Percentiles rank a stretch among this genome's conserved stretches.
These are phyloP conservation scores for Euclidia mi DNA, from an alignment of 2,888 invertebrate species.

Conservation along the genomic window DNA sequence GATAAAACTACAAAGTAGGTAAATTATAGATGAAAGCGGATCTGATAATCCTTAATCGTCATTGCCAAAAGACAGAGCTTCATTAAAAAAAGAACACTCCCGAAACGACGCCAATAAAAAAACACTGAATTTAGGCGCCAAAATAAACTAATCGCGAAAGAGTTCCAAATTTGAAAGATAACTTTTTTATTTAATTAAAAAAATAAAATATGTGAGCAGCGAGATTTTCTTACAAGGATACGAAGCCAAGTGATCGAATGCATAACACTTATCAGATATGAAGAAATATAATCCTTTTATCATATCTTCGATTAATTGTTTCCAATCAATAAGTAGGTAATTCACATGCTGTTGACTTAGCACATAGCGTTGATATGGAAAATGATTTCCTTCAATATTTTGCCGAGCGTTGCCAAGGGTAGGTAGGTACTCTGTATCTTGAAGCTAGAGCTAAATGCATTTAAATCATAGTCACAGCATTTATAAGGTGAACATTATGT, in stretches of 20 bases:
- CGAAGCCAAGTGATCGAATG: slow-evolving; percentile 73
- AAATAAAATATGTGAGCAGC: slow-evolving; percentile 37
- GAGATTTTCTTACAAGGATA: slow-evolving; percentile 70
- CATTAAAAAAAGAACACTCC: slow-evolving; percentile 8
- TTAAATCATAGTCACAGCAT: no score
- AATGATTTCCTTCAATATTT: slow-evolving; percentile 10
- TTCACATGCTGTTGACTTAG: slow-evolving; percentile 38
- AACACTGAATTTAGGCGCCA: slow-evolving; percentile 13
- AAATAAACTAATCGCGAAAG: background rate
- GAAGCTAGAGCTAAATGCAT: no score
- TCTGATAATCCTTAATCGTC: no score
- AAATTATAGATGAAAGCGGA: no score
- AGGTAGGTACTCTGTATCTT: no score
- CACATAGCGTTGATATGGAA: slow-evolving; percentile 34
- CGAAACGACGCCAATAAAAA: slow-evolving; percentile 9
- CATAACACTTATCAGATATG: slow-evolving; percentile 72
- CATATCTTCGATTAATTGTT: slow-evolving; percentile 77
- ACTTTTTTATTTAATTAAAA: slow-evolving; percentile 13
- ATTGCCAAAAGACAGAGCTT: slow-evolving; percentile 13
- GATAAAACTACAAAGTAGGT: no score
- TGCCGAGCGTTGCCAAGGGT: no score
- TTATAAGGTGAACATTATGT: no score
- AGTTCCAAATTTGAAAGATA: background rate
- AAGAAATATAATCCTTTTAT: slow-evolving; percentile 75
- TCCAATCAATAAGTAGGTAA: slow-evolving; percentile 61